These are phyloP conservation scores for Pseudanteris insignis DNA, from an alignment of 2,888 invertebrate genomes.

Conservation along the genomic window DNA sequence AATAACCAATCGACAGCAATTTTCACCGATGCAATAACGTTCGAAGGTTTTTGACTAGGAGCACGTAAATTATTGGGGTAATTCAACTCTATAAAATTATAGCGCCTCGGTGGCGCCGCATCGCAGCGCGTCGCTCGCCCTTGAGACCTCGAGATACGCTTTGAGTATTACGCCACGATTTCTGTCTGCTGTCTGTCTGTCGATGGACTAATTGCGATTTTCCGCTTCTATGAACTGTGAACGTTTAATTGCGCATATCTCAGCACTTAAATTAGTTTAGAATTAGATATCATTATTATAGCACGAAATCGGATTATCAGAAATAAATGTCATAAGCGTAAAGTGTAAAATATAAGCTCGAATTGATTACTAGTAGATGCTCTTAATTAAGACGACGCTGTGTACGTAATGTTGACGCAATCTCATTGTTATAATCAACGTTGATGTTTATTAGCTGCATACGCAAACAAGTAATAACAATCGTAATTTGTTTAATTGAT, in stretches of 20 bases:
- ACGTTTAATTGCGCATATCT: constrained; percentile 34
- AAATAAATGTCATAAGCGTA: too few relatives aligned
- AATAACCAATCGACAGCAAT: too few relatives aligned
- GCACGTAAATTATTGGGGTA: constrained; percentile 13
- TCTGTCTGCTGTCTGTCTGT: constrained; percentile 34
- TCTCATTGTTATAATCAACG: too few relatives aligned
- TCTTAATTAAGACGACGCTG: too few relatives aligned
- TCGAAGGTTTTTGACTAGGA: constrained; percentile 24
- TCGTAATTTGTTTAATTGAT: too few relatives aligned
- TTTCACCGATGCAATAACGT: too few relatives aligned
- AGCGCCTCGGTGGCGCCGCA: constrained; percentile 10
- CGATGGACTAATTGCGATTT: constrained; percentile 36
- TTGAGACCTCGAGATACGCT: constrained; percentile 34
- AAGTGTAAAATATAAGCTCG: too few relatives aligned
- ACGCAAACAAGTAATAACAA: too few relatives aligned
- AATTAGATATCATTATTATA: constrained; percentile 5
- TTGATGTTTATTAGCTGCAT: too few relatives aligned
- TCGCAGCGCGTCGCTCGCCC: constrained; percentile 19
- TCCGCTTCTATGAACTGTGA: constrained; percentile 37
- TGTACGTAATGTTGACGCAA: too few relatives aligned
- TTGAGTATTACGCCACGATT: constrained; percentile 34
- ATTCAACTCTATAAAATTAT: constrained; percentile 33
- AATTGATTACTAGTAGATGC: too few relatives aligned
- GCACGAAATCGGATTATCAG: background rate
- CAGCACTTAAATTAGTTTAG: constrained; percentile 25